phyloP scores from a whole-genome alignment of 2,797 vertebrate genomes.

The Saxicola maurus region DNA sequence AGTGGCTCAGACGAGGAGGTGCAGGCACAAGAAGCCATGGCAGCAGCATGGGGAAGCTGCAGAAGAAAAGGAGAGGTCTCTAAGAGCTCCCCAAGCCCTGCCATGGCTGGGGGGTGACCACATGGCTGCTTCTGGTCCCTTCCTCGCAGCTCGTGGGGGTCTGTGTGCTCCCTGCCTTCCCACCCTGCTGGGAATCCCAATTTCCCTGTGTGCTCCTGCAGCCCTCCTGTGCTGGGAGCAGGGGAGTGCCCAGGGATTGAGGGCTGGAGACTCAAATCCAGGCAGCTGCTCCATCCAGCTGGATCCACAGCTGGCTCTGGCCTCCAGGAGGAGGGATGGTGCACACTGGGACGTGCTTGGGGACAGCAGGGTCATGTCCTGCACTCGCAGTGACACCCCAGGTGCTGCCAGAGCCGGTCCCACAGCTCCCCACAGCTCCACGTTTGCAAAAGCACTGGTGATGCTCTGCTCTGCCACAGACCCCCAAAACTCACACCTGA shows the following conservation, averaged over 20 bases:
- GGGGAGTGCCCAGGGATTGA: not conserved
- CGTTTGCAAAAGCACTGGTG: accelerated
- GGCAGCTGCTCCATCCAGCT: not conserved
- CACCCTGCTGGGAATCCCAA: not conserved
- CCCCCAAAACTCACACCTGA: accelerated
- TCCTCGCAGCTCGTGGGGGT: accelerated
- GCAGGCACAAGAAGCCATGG: not conserved
- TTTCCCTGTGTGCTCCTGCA: not conserved
- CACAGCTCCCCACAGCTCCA: not conserved
- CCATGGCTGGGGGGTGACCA: not conserved
- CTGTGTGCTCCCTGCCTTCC: not conserved
- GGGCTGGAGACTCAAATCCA: not conserved
- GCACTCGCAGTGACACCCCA: not conserved
- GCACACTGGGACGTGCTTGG: accelerated
- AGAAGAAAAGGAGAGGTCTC: not conserved
- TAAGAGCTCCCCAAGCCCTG: not conserved
- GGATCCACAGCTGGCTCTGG: accelerated
- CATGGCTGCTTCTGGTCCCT: not conserved
- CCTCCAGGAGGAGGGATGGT: not conserved
- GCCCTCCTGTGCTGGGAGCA: accelerated
- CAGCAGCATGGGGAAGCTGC: not conserved
- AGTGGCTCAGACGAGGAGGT: not conserved
- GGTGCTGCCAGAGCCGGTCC: not conserved
- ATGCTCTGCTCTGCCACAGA: not conserved
- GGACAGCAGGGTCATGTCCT: not conserved